Evolutionary conservation across 2,113 vertebrate genomes (phyloP), one percentile per base, ranked within the genome.

Genomic region (Anser cygnoides): DNA sequence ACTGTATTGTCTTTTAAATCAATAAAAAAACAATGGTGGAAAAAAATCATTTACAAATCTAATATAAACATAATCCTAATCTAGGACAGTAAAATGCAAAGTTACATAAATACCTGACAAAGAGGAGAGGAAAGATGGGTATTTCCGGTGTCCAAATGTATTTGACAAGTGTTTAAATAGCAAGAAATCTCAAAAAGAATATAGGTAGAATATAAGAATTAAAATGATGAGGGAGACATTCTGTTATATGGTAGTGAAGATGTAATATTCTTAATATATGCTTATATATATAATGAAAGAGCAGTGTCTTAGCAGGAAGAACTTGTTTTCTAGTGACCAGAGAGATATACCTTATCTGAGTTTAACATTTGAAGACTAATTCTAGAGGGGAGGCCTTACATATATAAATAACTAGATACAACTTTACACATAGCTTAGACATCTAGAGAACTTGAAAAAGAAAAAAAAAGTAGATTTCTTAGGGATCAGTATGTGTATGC

Each of bases 221-320:
- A 39, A 82, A 71, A 13, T 50, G 55, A 66, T 84, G 52, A 81
- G 44, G 78, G 49, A 65, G 35, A 8, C n/a, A 73, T 83, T 88
- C 54, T 80, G 7, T 70, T 82, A 35, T 1, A 77, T 41, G 22
- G 7, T 33, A 76, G 31, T 57, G 67, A 89, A 90, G 71, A 33
- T 54, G 18, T 89, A 20, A 28, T 72, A 6, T 6, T 65, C 58
- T 41, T 58, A 71, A 92, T 0, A 0, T 43, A 57, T 55, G 26
- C 37, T 92, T 90, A 94, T 22, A 50, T 92, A 76, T 80, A 89
- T 54, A 77, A 74, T 70, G 66, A 89, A 95, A 90, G 25, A 80
- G 26, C 23, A 65, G 23, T 49, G 4, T 71, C 17, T 44, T 65
- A 86, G 15, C 18, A 62, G 29, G 20, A 87, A 80, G 13, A 29